Conservation (phyloP, 2,888 invertebrate species). For the Kuschelorhynchus macadamiae region DNA sequence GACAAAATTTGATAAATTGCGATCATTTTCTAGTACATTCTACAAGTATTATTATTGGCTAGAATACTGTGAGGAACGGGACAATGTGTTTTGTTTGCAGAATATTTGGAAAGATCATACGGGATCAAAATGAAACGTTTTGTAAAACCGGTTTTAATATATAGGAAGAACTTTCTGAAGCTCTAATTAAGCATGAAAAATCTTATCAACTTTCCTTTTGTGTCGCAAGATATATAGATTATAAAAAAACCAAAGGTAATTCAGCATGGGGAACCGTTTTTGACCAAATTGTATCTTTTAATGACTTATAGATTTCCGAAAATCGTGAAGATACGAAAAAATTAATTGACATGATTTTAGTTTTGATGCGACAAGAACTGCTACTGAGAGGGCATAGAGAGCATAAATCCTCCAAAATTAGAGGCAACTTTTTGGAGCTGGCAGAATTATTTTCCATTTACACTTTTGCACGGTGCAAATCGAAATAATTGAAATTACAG, state of each 20-base stretch:
- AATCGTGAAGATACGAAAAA: constrained; percentile 26
- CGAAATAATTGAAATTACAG: constrained; percentile 4
- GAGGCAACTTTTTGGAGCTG: constrained; percentile 21
- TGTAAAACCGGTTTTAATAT: constrained; percentile 18
- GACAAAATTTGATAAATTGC: background rate
- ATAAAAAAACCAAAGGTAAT: constrained; percentile 16
- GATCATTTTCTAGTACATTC: constrained; percentile 13
- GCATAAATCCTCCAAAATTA: constrained; percentile 12
- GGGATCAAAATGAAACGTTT: constrained; percentile 22
- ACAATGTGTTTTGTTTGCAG: constrained; percentile 20
- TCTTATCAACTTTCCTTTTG: constrained; percentile 9
- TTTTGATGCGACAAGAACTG: constrained; percentile 20
- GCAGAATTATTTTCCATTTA: constrained; percentile 16
- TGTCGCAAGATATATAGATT: constrained; percentile 7
- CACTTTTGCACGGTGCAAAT: constrained; percentile 26
- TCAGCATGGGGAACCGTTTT: constrained; percentile 9
- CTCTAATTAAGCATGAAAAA: constrained; percentile 17
- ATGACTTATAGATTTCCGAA: constrained; percentile 18
- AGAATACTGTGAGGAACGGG: constrained; percentile 21
- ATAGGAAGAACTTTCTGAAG: constrained; percentile 7
- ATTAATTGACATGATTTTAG: constrained; percentile 24
- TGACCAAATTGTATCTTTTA: constrained; percentile 13
- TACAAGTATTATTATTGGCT: constrained; percentile 26
- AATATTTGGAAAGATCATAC: constrained; percentile 2
- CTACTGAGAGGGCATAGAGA: constrained; percentile 28